Conservation (phyloP, 2,113 vertebrate species). For the Cinclus cinclus region DNA sequence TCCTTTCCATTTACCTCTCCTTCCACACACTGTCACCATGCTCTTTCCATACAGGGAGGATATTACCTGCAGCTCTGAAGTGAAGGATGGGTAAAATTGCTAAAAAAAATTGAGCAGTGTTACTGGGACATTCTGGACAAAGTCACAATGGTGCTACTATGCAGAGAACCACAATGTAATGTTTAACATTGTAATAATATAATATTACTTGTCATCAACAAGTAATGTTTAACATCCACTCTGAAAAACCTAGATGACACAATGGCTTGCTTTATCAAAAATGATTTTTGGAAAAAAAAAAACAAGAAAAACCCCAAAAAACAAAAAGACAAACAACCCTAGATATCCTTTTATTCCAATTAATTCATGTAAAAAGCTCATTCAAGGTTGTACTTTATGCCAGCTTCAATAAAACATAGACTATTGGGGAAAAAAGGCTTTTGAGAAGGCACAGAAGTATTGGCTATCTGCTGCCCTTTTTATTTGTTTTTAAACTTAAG, state of each 20-base stretch:
- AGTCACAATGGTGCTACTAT: neutral
- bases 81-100: neutral
- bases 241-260: neutral
- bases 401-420: neutral
- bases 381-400: neutral
- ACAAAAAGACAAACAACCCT: neutral
- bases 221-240: neutral
- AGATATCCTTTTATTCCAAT: neutral
- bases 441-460: neutral
- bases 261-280: neutral
- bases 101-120: neutral
- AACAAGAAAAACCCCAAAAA: neutral
- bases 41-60: neutral
- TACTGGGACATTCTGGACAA: neutral
- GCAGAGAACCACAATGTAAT: neutral
- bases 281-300: neutral
- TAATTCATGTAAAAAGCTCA: neutral
- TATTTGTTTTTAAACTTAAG: neutral
- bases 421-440: neutral
- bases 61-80: neutral
- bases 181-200: too few relatives aligned
- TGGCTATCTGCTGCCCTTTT: neutral
- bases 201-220: too few relatives aligned
- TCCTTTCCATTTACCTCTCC: too few relatives aligned
- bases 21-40: neutral